These are phyloP conservation scores for Puffinus mauretanicus DNA, from an alignment of 2,113 vertebrate species.

Conservation along the genomic window DNA sequence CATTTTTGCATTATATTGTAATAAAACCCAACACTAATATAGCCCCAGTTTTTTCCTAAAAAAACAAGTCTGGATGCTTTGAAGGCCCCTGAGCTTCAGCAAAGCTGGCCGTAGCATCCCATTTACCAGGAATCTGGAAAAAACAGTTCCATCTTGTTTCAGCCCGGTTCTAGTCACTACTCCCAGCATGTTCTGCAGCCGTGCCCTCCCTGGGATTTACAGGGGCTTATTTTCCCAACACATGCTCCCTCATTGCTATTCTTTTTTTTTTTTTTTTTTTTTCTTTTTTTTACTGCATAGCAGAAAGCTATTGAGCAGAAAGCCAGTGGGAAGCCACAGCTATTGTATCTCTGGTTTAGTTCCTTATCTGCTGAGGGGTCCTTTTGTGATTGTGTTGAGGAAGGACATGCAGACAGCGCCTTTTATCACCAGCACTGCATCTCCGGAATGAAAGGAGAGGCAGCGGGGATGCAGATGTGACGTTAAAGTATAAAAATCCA, in stretches of 20 bases:
- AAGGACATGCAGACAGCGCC: slow-evolving; percentile 39
- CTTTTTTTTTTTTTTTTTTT: background rate
- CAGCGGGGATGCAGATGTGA: slow-evolving; percentile 62
- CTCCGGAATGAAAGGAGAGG: slow-evolving; percentile 55
- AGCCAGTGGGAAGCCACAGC: slow-evolving; percentile 61
- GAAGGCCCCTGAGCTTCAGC: background rate
- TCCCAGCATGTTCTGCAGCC: slow-evolving; percentile 16
- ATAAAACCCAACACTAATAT: background rate
- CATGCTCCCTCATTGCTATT: background rate
- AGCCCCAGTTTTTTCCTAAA: background rate
- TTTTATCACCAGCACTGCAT: slow-evolving; percentile 59
- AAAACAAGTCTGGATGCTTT: background rate
- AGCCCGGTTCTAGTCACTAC: background rate
- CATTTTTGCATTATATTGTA: background rate
- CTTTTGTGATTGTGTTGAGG: slow-evolving; percentile 59
- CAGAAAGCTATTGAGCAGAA: slow-evolving; percentile 60
- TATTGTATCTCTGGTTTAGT: slow-evolving; percentile 61
- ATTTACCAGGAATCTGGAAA: background rate
- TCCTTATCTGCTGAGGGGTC: slow-evolving; percentile 62
- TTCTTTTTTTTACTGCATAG: background rate
- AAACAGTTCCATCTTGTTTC: background rate
- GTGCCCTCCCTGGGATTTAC: slow-evolving; percentile 36
- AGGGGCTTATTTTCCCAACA: slow-evolving; percentile 44
- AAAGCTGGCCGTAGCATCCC: background rate
- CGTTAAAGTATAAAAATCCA: slow-evolving; percentile 59